Evolutionary conservation across 1,140 invertebrate species (phyloP).

Genomic region (Micrasema longulum): DNA sequence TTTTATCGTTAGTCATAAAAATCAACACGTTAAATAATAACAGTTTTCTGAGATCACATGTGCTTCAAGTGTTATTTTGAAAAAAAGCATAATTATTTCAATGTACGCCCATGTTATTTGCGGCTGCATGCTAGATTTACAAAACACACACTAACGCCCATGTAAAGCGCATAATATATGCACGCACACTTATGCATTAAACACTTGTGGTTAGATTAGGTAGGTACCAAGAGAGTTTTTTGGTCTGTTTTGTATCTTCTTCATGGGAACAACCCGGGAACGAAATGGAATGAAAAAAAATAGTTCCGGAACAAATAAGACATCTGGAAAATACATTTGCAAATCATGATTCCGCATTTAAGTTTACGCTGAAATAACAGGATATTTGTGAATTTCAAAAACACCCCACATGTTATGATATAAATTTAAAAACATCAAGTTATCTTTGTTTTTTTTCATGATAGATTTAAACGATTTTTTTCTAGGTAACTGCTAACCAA

Average conservation of each 20-base stretch:
- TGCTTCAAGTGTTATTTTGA: no score
- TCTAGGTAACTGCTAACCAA: no score
- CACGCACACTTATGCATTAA: not conserved
- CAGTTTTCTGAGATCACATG: no score
- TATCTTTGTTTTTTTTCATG: no score
- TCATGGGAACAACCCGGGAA: constrained; percentile 38
- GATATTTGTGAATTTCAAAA: not conserved
- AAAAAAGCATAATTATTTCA: no score
- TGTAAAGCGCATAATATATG: no score
- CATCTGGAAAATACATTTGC: constrained; percentile 11
- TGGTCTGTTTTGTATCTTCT: constrained; percentile 28
- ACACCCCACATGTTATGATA: not conserved
- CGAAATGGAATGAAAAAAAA: constrained; percentile 4
- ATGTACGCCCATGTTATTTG: constrained; percentile 10
- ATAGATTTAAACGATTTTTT: no score
- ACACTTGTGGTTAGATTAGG: not conserved
- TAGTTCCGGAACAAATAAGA: constrained; percentile 30
- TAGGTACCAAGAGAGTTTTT: not conserved
- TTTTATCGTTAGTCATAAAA: no score
- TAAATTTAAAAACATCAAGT: no score
- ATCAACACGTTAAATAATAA: no score
- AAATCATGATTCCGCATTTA: not conserved
- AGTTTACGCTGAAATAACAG: not conserved
- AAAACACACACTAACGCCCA: not conserved
- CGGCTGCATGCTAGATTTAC: constrained; percentile 10